Evolutionary conservation across 2,797 vertebrate species (phyloP).

Genomic region (Ciconia nigra): DNA sequence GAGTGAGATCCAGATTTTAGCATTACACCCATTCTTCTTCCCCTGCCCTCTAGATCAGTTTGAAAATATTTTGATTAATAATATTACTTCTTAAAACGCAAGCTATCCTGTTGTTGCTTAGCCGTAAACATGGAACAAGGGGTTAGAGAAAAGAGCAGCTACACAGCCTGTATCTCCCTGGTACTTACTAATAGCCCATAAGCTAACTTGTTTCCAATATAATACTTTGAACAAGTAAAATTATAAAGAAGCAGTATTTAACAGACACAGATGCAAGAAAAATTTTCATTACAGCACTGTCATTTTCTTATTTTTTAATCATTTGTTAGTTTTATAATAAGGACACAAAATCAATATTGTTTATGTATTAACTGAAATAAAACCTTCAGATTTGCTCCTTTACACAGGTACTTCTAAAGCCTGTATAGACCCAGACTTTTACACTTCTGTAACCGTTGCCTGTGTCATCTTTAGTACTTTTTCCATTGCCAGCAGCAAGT

Average conservation of each 20-base stretch:
- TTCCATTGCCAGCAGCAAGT: not conserved
- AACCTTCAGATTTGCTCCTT: not conserved
- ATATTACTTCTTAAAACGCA: not conserved
- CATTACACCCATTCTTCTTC: not conserved
- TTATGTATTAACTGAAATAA: not conserved
- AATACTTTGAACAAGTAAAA: not conserved
- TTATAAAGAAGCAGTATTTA: not conserved
- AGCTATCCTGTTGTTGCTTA: not conserved
- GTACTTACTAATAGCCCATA: not conserved
- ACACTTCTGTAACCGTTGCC: not conserved
- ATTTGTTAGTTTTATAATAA: not conserved
- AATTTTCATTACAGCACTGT: not conserved
- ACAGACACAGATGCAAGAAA: not conserved
- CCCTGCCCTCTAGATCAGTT: not conserved
- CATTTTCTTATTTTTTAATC: not conserved
- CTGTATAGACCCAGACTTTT: not conserved
- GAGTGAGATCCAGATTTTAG: not conserved
- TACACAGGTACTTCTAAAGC: not conserved
- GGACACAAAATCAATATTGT: not conserved
- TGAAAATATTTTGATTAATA: not conserved
- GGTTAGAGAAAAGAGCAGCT: not conserved
- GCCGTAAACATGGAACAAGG: not conserved
- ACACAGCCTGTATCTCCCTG: not conserved
- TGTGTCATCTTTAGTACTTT: not conserved
- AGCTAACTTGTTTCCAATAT: not conserved